phyloP scores from a whole-genome alignment of 2,113 vertebrate species.

The Theropithecus gelada region DNA sequence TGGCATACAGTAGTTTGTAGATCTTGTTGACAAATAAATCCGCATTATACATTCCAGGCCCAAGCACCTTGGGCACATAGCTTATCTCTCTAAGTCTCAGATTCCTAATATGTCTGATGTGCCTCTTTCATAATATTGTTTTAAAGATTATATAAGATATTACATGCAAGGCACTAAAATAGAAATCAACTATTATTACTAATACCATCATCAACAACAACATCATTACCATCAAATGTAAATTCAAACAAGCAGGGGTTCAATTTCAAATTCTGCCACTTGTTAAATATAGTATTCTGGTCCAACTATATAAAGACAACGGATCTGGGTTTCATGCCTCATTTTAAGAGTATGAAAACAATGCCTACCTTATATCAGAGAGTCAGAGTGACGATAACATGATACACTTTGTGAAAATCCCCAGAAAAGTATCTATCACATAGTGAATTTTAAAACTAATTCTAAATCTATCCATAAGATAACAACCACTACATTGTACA shows the following conservation, averaged over 20 bases:
- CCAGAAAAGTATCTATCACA: neutral
- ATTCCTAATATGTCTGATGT: neutral
- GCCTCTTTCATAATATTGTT: neutral
- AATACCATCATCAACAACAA: neutral
- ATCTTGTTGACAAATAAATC: neutral
- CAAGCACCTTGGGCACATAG: neutral
- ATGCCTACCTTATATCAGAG: neutral
- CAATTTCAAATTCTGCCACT: neutral
- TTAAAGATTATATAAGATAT: neutral
- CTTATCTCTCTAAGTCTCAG: neutral
- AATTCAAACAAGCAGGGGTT: neutral
- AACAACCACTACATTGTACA: neutral
- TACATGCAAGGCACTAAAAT: neutral
- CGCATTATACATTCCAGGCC: neutral
- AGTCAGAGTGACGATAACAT: neutral
- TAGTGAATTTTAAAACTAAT: neutral
- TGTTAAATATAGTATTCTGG: neutral
- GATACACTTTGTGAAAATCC: neutral
- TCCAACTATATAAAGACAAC: neutral
- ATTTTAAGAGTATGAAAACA: slow-evolving; percentile 27
- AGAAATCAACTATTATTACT: slow-evolving; percentile 20
- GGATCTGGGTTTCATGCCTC: neutral
- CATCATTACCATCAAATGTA: neutral
- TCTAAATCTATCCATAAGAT: neutral
- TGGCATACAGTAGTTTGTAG: fast-evolving